Evolutionary conservation across 2,113 vertebrate genomes (phyloP), one percentile per base, ranked within the genome.

Genomic region (Silurus asotus): DNA sequence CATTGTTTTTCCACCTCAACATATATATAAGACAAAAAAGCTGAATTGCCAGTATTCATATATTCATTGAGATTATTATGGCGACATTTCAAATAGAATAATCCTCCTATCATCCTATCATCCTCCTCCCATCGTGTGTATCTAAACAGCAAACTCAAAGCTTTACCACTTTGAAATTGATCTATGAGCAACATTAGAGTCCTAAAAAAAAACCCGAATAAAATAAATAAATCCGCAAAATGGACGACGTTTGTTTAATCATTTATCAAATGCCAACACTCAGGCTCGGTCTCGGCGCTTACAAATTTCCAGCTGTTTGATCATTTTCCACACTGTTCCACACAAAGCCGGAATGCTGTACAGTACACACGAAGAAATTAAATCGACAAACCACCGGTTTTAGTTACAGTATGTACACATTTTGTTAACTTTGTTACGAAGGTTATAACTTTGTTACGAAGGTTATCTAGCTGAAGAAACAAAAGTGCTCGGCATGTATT

Each of bases 211-310:
- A 37, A 37, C n/a, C 1, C 3, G 37, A 37, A 37, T 37, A 37
- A 37, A 37, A 37, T 37, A 37, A 37, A 37, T 37, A 37, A 37
- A 13, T 75, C 20, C 23, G 72, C 72, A 48, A 51, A 51, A 51
- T 13, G 10, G 48, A n/a, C 11, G 23, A 11, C 5, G 25, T n/a
- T 75, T 75, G 51, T 75, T 75, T 23, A 75, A 75, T 75, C 48
- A n/a, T 75, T 75, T n/a, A 75, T 75, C 49, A 75, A 75, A 75
- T 51, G 72, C 48, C 48, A 75, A 23, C 6, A 75, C 20, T 49
- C 51, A 51, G 8, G 13, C 10, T 51, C 19, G 51, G 48, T 75
- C 37, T 37, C 48, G 1, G 20, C n/a, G 48, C 48, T 72, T 48
- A 72, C 6, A 75, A 51, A 75, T 75, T 75, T 75, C 19, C 72